These are phyloP conservation scores for Branchellion lobata DNA, from an alignment of 2,888 invertebrate genomes.

Conservation along the genomic window DNA sequence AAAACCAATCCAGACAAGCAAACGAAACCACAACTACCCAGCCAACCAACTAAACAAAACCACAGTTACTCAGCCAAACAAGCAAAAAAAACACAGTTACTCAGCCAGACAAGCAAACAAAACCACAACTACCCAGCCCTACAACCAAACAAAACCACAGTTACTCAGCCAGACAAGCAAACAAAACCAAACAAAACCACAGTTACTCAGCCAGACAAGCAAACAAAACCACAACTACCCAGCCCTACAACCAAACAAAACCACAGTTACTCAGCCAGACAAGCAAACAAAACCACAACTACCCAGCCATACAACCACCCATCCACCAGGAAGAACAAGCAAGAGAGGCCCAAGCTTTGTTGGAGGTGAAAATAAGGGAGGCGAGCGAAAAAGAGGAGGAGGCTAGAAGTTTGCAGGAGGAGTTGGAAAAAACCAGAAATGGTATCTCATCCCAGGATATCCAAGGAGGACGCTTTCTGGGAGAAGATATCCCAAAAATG, in stretches of 20 bases:
- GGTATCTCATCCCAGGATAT: too few species aligned
- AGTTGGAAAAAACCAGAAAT: slow-evolving; percentile 66
- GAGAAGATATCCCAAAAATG: too few species aligned
- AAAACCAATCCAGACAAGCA: too few species aligned
- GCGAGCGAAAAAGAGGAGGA: slow-evolving; percentile 54
- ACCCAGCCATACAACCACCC: background rate
- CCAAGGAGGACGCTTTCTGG: too few species aligned
- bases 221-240: too few species aligned
- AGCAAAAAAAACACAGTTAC: background rate
- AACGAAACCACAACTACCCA: too few species aligned
- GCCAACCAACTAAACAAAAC: too few species aligned
- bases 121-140: too few species aligned
- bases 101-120: too few species aligned
- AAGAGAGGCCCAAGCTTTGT: slow-evolving; percentile 46
- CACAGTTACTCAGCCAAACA: background rate
- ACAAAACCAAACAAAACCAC: background rate
- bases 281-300: background rate
- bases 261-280: background rate
- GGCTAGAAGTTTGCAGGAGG: slow-evolving; percentile 53
- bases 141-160: too few species aligned
- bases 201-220: background rate
- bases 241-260: too few species aligned
- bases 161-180: background rate
- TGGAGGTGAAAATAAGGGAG: slow-evolving; percentile 47
- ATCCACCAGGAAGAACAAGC: slow-evolving; percentile 52